phyloP scores from a whole-genome alignment of 2,797 vertebrate species.

The Lithobates sylvaticus region DNA sequence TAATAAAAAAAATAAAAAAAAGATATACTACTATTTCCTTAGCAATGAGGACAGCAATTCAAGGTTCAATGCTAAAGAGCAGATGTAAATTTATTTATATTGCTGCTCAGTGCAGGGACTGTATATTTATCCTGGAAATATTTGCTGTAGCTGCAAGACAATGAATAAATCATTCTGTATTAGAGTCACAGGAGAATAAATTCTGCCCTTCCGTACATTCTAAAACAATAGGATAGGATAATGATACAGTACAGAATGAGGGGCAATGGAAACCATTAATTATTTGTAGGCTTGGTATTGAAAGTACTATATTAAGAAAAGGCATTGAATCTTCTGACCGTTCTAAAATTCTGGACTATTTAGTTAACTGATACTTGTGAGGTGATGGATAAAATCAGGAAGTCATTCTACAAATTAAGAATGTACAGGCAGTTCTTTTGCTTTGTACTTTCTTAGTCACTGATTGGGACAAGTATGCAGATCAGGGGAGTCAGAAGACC shows the following conservation, averaged over 20 bases:
- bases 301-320: background rate
- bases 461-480: too few species aligned
- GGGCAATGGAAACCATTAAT: background rate
- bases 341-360: too few species aligned
- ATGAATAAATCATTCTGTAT: constrained; percentile 34
- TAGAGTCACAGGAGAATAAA: constrained; percentile 3
- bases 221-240: background rate
- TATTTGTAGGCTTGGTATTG: background rate
- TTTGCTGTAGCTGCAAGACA: constrained; percentile 25
- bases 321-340: too few species aligned
- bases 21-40: constrained; percentile 12
- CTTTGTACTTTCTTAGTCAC: too few species aligned
- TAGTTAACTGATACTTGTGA: too few species aligned
- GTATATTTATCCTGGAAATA: constrained; percentile 20
- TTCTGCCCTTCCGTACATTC: background rate
- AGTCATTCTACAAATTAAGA: too few species aligned
- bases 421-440: too few species aligned
- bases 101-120: constrained; percentile 11
- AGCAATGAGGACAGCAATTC: background rate
- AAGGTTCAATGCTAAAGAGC: background rate
- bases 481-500: too few species aligned
- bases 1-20: too few species aligned
- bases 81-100: constrained; percentile 30
- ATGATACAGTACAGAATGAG: background rate
- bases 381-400: too few species aligned